Base-by-base conservation (phyloP, 2,888 invertebrate species). In the Erebia aethiops region DNA sequence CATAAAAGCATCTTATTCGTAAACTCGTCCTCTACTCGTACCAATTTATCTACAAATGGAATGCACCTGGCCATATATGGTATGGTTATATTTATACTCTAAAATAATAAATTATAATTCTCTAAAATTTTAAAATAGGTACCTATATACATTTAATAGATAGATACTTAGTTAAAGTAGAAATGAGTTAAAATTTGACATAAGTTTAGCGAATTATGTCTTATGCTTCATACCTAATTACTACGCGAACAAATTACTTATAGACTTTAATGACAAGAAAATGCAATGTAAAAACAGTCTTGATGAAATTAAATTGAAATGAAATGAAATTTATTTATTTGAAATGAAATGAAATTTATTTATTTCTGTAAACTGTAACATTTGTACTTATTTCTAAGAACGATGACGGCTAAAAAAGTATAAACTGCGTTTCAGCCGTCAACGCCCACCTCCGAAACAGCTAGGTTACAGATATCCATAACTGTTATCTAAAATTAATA, bases 21-120 rank as follows among this genome's bases (percentile, higher is more conserved):
- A 41, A 51, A 65, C 58, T 70, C 56, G 63, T 69, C 69, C 64
- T 69, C 35, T 57, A 35, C 41, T 13, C 35, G 35, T 35, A 64
- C 67, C 13, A 67, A 58, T 46, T 58, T 58, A 18, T 13, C 21
- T 46, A 11, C 7, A 58, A 49, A 49, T 26, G 41, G 16, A 56
- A 43, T 64, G 13, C 21, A 46, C 43, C 21, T 49, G 26, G 4
- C 18, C 26, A 61, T 60, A 35, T 61, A 14, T 62, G 46, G 8
- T 26, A 54, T 16, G 9, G 16, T 54, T 54, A 52, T 9, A 2
- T 54, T 54, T 18, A 16, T 16, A 51, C 51, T n/a, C 8, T 7
- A 35, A 35, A 35, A 14, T n/a, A 5, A n/a, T 14, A 3, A 49
- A 11, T 49, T 49, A 49, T 14, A 49, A 5, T 49, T 35, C 35